Percentiles rank a stretch among this genome's conserved stretches.
Evolutionary conservation across 2,113 vertebrate species (phyloP).

Genomic region (Siphamia tubifer): DNA sequence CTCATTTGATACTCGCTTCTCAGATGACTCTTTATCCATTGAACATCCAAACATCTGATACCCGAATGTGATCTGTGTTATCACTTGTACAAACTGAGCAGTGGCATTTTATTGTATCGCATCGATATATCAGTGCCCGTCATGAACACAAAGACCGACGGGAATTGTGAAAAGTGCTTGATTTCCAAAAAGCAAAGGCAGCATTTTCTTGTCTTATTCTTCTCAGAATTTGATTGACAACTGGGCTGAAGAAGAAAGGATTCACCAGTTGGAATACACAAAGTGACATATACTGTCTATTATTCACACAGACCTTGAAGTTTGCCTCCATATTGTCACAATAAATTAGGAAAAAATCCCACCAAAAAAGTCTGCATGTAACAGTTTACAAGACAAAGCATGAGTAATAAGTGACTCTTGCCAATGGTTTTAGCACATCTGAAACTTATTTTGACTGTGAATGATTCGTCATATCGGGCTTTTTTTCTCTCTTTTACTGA

Average conservation of each 20-base stretch:
- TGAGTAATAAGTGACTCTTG: slow-evolving; percentile 28
- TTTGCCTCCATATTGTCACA: slow-evolving; percentile 37
- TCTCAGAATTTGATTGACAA: slow-evolving; percentile 16
- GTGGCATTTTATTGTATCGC: background rate
- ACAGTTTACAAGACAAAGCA: slow-evolving; percentile 42
- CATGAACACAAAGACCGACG: background rate
- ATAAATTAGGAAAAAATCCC: slow-evolving; percentile 29
- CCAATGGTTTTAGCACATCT: slow-evolving; percentile 26
- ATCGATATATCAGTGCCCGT: background rate
- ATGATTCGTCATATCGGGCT: too few species aligned
- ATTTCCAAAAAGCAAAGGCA: background rate
- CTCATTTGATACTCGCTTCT: slow-evolving; percentile 21
- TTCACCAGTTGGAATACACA: slow-evolving; percentile 2
- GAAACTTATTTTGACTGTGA: slow-evolving; percentile 7
- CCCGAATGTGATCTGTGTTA: background rate
- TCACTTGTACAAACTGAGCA: background rate
- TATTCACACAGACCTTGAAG: slow-evolving; percentile 25
- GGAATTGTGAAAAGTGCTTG: background rate
- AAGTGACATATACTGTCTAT: slow-evolving; percentile 22
- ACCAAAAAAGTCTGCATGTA: slow-evolving; percentile 5
- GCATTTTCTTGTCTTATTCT: background rate
- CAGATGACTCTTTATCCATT: slow-evolving; percentile 1
- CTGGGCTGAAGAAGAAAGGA: background rate
- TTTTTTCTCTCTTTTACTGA: too few species aligned
- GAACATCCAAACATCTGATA: background rate